Evolutionary conservation across 2,113 vertebrate genomes (phyloP), one percentile per base, ranked within the genome.

Genomic region (Dendrocopos noguchii): DNA sequence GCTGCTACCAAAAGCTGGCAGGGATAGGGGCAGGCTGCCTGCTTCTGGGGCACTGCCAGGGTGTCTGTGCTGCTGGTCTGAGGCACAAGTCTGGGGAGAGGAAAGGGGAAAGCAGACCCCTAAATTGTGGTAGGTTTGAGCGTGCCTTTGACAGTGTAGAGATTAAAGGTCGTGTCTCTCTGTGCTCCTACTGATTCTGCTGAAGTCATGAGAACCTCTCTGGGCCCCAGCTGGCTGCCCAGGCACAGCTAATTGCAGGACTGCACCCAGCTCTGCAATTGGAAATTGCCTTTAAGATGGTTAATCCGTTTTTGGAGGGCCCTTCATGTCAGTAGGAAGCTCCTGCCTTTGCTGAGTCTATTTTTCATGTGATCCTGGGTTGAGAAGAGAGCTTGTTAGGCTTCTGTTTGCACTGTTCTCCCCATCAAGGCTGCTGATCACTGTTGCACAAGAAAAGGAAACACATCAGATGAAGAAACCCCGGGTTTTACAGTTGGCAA

Each of bases 371-470:
- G 87, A 94, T 94, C 85, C 66, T 57, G 59, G 28, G 75, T 87
- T 93, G 83, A 77, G 84, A 93, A 79, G 65, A 87, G 31, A 71
- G 64, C 70, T 84, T 96, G 74, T 95, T 84, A 91, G 70, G 72
- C 70, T 93, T 93, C 74, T 81, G 0, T 94, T 91, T 79, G 70
- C 78, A 55, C 63, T 87, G 52, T 52, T 95, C 83, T 70, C 78
- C n/a, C 67, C 42, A 84, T 74, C 36, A 79, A 94, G 88, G 85
- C 64, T 94, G 64, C 88, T 88, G 88, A 86, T 82, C 67, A 36
- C 83, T 73, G 87, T 91, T 68, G 47, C 59, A 84, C 44, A 84
- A 95, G 91, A 95, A 95, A 96, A 94, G 64, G 80, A 90, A 95
- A 90, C 33, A 36, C 80, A 91, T 94, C 94, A 90, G 87, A 94